Conservation (phyloP, 2,113 vertebrate species). For the Ptyas mucosa region DNA sequence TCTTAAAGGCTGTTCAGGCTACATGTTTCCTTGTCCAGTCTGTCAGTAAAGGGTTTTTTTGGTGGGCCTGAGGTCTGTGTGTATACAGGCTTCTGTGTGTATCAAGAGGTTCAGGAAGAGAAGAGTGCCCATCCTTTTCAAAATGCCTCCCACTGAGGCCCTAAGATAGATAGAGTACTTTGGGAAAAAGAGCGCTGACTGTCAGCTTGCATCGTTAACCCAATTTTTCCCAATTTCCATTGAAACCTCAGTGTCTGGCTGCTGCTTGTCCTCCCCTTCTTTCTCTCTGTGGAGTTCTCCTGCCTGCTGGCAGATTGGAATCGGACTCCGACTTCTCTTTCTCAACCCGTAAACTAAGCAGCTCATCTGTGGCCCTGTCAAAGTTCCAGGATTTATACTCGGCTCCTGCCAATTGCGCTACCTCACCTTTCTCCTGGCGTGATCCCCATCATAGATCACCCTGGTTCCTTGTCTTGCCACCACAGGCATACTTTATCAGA, state of each 20-base stretch:
- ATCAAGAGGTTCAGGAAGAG: not conserved
- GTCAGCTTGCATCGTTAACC: not conserved
- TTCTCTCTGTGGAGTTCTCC: not conserved
- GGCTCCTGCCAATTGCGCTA: conserved; percentile 3
- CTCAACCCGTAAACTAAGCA: conserved; percentile 39
- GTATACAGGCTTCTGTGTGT: not conserved
- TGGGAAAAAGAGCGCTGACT: not conserved
- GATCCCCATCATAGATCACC: conserved; percentile 59
- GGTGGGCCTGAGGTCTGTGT: not conserved
- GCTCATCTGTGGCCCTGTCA: conserved; percentile 61
- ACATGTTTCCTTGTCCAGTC: not conserved
- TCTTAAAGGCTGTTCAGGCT: not conserved
- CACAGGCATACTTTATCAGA: conserved; percentile 57
- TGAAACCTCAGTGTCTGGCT: not conserved
- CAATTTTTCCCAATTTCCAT: not conserved
- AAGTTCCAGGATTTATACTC: conserved; percentile 57
- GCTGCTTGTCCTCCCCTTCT: not conserved
- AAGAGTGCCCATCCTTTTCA: not conserved
- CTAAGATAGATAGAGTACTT: not conserved
- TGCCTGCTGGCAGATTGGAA: not conserved
- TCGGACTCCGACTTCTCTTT: conserved; percentile 11
- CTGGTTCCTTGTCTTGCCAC: conserved; percentile 25
- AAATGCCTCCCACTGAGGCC: too few species aligned
- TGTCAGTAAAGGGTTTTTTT: not conserved
- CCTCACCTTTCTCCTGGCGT: conserved; percentile 50